Evolutionary conservation across 1,140 invertebrate species (phyloP).

Genomic region (Euborellia annulipes): DNA sequence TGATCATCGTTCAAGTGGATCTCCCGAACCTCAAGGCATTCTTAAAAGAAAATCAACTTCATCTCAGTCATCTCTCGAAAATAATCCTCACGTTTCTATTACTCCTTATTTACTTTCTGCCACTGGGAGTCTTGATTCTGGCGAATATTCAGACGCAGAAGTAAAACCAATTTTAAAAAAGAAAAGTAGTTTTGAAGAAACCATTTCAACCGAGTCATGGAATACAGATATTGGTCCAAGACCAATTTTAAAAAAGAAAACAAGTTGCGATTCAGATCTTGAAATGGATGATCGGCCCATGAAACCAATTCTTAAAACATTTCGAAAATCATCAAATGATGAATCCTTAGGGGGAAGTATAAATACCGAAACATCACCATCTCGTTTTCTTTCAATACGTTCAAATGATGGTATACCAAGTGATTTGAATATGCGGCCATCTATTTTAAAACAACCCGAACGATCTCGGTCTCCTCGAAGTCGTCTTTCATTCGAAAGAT

Average conservation of each 20-base stretch:
- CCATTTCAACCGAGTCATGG: conserved; percentile 13
- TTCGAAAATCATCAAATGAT: conserved; percentile 42
- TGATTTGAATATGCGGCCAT: not conserved
- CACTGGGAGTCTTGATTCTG: conserved; percentile 12
- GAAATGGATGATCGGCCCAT: conserved; percentile 52
- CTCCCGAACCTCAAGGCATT: conserved; percentile 54
- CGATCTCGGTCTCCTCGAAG: conserved; percentile 3
- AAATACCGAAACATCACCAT: conserved; percentile 11
- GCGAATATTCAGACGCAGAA: conserved; percentile 10
- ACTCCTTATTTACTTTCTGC: conserved; percentile 9
- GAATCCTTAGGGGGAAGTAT: conserved; percentile 14
- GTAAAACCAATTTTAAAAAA: conserved; percentile 69
- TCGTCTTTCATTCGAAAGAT: conserved; percentile 1
- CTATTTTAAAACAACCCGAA: not conserved
- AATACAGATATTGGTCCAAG: conserved; percentile 35
- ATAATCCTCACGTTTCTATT: conserved; percentile 5
- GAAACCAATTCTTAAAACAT: conserved; percentile 63
- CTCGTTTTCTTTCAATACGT: not conserved
- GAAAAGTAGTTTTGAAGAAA: conserved; percentile 37
- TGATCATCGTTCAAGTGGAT: conserved; percentile 34
- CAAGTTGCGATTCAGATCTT: conserved; percentile 52
- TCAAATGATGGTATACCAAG: too few relatives aligned
- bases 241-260: conserved; percentile 73
- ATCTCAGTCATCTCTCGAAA: conserved; percentile 25
- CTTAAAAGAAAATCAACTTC: conserved; percentile 48